Evolutionary conservation across 1,140 invertebrate species (phyloP).

Genomic region (Drosophila willistoni): DNA sequence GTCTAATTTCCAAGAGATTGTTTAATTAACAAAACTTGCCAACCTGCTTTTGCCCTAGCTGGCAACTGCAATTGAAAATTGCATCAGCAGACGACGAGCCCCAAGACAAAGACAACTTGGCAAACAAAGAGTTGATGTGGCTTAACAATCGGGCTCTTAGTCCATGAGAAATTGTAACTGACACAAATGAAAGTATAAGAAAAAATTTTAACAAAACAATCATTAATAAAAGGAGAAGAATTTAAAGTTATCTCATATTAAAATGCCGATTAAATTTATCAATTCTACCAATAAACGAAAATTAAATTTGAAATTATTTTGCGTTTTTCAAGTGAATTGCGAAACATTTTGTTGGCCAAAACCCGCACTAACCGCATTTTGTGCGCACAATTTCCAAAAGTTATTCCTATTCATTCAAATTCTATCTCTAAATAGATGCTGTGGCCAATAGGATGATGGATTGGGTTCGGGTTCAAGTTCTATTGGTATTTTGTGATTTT

Average conservation of each 20-base stretch:
- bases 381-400: background rate
- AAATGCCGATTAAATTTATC: no score
- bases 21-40: constrained; percentile 46
- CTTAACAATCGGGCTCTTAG: background rate
- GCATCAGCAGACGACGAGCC: constrained; percentile 12
- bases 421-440: background rate
- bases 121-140: constrained; percentile 18
- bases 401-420: background rate
- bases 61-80: background rate
- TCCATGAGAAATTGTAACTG: background rate
- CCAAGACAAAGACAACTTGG: constrained; percentile 37
- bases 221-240: no score
- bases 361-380: background rate
- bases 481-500: background rate
- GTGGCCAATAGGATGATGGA: background rate
- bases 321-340: background rate
- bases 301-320: background rate
- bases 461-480: background rate
- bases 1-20: constrained; percentile 60
- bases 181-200: no score
- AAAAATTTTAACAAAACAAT: no score
- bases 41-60: constrained; percentile 7
- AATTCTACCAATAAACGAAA: background rate
- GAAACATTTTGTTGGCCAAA: constrained; percentile 3
- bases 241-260: no score